Evolutionary conservation across 2,797 vertebrate genomes (phyloP), one percentile per base, ranked within the genome.

Genomic region (Nasua narica): DNA sequence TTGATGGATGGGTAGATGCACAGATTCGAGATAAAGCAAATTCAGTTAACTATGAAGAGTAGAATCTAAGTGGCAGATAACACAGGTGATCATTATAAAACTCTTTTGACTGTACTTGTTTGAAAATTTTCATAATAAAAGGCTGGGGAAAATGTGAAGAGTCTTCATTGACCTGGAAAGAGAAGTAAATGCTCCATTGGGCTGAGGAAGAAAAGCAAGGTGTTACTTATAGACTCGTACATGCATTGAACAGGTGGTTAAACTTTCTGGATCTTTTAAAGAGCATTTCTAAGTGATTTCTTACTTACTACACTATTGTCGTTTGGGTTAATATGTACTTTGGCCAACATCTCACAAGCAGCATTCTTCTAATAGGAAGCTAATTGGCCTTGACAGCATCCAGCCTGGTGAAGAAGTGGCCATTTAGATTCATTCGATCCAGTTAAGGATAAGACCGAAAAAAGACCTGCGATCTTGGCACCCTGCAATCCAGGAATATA

Each of bases 351-450:
- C 52, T 96, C 95, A 92, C 91, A 70, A 94, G 95, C 56, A 43
- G 19, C 5, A 54, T 87, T 96, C 56, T 92, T 40, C 94, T 5
- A 27, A 32, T 89, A 95, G 86, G 83, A 96, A 91, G 46, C 79
- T 83, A 46, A 89, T 85, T 72, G 85, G 27, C 21, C 81, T 69
- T 78, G 77, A 74, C 91, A 93, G 92, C 81, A 60, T 91, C 89
- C 29, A 72, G 93, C 87, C 74, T 95, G 70, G 40, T 91, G 77
- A 93, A 97, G 91, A 91, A 96, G 65, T 85, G 0, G 56, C 87
- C 43, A 72, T 96, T 95, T 97, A 96, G 90, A 97, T 52, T 97
- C 56, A 97, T 52, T 97, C 54, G 76, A 60, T 94, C 90, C 83
- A 98, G 94, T 97, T 97, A 87, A 90, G 92, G 56, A n/a, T 87